phyloP scores from a whole-genome alignment of 1,140 invertebrate species.

The Andricus grossulariae region DNA sequence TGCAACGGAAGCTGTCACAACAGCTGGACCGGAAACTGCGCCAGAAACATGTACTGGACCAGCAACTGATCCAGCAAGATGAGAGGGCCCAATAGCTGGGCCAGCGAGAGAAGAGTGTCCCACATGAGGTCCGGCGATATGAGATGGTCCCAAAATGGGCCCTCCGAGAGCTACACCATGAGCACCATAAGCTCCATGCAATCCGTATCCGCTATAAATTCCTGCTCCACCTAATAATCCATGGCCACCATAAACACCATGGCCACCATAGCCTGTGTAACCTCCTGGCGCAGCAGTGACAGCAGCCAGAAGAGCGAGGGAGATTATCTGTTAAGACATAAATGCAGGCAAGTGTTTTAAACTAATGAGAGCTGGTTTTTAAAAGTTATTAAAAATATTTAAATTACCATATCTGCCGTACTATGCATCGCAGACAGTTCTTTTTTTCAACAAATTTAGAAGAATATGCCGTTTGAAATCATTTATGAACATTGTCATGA shows the following conservation, averaged over 20 bases:
- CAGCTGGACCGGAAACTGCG: constrained; percentile 70
- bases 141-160: constrained; percentile 61
- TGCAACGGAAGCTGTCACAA: constrained; percentile 69
- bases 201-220: constrained; percentile 50
- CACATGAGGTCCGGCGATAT: constrained; percentile 65
- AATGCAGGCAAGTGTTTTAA: not conserved
- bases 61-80: constrained; percentile 65
- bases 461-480: too few species aligned
- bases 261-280: constrained; percentile 42
- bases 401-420: too few species aligned
- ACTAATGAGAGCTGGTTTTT: too few species aligned
- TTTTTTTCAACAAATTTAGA: too few species aligned
- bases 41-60: constrained; percentile 70
- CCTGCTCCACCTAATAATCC: constrained; percentile 4
- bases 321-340: constrained; percentile 46
- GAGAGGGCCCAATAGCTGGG: constrained; percentile 66
- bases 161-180: constrained; percentile 68
- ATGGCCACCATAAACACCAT: constrained; percentile 50
- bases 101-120: constrained; percentile 62
- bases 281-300: constrained; percentile 53
- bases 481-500: too few species aligned
- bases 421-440: too few species aligned
- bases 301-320: constrained; percentile 48
- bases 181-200: constrained; percentile 56
- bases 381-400: too few species aligned